These are phyloP conservation scores for Drosophila paulistorum DNA, from an alignment of 1,140 invertebrate species.

Conservation along the genomic window DNA sequence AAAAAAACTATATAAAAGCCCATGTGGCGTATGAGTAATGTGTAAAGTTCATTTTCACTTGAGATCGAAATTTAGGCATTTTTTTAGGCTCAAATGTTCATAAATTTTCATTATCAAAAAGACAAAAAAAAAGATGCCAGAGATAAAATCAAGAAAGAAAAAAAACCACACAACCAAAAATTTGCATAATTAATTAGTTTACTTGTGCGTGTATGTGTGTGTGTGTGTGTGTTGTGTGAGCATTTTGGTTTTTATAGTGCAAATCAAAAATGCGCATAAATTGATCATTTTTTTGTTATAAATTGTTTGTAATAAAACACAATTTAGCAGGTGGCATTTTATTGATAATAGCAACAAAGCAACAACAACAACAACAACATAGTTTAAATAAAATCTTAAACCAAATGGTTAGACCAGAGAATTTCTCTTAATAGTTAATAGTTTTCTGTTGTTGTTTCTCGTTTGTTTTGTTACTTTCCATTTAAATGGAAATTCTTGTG, in stretches of 20 bases:
- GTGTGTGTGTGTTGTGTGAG: conserved; percentile 23
- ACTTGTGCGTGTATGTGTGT: conserved; percentile 36
- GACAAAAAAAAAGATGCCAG: conserved; percentile 43
- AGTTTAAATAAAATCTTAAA: conserved; percentile 1
- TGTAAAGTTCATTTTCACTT: conserved; percentile 27
- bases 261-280: conserved; percentile 80
- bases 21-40: conserved; percentile 77
- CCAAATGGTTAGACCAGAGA: neutral
- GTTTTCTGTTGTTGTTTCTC: neutral
- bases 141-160: conserved; percentile 48
- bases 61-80: conserved; percentile 11
- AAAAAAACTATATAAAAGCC: conserved; percentile 5
- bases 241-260: conserved; percentile 68
- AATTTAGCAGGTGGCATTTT: conserved; percentile 68
- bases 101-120: conserved; percentile 43
- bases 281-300: conserved; percentile 55
- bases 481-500: neutral
- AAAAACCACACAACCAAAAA: conserved; percentile 35
- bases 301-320: conserved; percentile 73
- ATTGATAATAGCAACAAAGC: neutral
- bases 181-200: conserved; percentile 78
- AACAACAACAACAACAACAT: neutral
- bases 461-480: neutral
- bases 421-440: no score
- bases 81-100: conserved; percentile 32